phyloP scores from a whole-genome alignment of 92 coral and sea anemone species.

The Porites lobata region DNA sequence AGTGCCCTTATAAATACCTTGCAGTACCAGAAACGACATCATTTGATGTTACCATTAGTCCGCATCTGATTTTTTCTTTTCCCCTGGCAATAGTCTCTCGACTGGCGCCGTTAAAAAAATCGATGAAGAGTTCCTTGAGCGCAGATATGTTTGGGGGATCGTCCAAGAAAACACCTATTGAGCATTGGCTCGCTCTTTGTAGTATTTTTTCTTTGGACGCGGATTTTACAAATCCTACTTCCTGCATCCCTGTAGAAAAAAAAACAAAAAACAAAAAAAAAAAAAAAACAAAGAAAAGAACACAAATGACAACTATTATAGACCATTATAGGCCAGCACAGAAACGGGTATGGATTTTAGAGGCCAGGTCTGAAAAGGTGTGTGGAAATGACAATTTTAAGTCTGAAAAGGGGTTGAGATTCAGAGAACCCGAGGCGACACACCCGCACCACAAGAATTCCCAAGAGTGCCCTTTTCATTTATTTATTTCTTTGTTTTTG shows the following conservation, averaged over 20 bases:
- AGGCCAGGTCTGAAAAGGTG: too few species aligned
- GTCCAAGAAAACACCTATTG: conserved; percentile 18
- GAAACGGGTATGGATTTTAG: too few species aligned
- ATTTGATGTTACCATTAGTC: neutral
- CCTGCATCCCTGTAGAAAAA: conserved; percentile 27
- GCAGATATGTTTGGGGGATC: conserved; percentile 18
- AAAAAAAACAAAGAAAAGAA: neutral
- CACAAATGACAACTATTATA: too few species aligned
- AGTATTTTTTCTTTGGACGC: conserved; percentile 25
- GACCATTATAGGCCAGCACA: too few species aligned
- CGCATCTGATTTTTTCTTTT: conserved; percentile 21
- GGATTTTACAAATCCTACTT: conserved; percentile 16
- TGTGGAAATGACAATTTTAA: too few species aligned
- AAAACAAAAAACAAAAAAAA: too few species aligned
- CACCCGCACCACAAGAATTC: too few species aligned
- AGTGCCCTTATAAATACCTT: neutral
- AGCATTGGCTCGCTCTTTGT: conserved; percentile 28
- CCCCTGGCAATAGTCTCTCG: conserved; percentile 30
- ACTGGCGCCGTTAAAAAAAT: conserved; percentile 38
- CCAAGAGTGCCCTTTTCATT: too few species aligned
- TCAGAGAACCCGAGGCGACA: too few species aligned
- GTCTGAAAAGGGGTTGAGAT: too few species aligned
- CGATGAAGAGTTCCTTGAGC: neutral
- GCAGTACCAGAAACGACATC: conserved; percentile 22
- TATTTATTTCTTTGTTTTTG: too few species aligned